Evolutionary conservation across 2,113 vertebrate genomes (phyloP), one percentile per base, ranked within the genome.

Genomic region (Ammospiza caudacuta): DNA sequence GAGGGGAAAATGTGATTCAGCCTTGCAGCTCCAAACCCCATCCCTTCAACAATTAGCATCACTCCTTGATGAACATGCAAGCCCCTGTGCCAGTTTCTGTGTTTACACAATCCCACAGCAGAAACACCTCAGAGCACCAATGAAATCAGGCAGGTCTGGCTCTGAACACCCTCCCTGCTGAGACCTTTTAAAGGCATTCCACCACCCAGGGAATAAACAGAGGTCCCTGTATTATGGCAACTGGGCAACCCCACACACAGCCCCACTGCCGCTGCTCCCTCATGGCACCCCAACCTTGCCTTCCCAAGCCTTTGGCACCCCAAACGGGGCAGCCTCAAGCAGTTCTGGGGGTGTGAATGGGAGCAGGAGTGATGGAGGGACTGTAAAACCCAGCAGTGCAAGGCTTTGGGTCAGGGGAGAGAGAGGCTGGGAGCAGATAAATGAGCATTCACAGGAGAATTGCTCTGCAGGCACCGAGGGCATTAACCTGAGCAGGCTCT

Each of bases 231-330:
- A 1, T 22, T 19, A 2, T 22, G n/a, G 58, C 67, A 58, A 0
- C 21, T 23, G 57, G 5, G 9, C 23, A 44, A 1, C 22, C 58
- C n/a, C 9, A 2, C 8, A 31, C 37, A 25, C 15, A 31, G 0
- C 3, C 43, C 35, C 28, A 46, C 39, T 39, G n/a, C 1, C 73
- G 46, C 58, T 69, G 49, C 58, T 89, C 31, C 41, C 28, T 18
- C 37, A 7, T 2, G 5, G 15, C 44, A 67, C 16, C 21, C 11
- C 68, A 16, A 1, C 0, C 0, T 3, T 51, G 67, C 70, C 41
- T 51, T 52, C 33, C 29, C 33, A 27, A 58, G 43, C 10, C 10
- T 25, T 5, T 44, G 63, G 69, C 76, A 47, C 12, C 18, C 37
- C 62, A 74, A 62, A 51, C 0, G 15, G 1, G 31, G 75, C 54